A percentile compares a stretch with the other conserved stretches of the same genome.
Conservation (phyloP, 2,797 vertebrate species). For the Sebastes itinus region DNA sequence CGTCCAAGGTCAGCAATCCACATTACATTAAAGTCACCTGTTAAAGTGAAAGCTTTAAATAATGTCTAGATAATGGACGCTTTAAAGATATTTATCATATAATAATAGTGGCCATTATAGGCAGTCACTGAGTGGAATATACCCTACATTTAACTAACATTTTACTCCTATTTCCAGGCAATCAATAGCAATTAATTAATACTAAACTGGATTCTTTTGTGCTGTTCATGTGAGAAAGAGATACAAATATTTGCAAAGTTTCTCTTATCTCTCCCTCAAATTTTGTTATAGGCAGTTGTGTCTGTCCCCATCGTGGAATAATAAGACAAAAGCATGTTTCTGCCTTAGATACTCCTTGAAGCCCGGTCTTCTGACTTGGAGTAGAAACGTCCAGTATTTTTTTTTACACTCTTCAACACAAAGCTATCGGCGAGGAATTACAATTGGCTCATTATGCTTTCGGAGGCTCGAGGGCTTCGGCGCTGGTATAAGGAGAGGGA, state of each 20-base stretch:
- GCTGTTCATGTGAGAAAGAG: not conserved
- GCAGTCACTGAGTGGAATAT: slow-evolving; percentile 24
- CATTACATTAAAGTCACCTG: slow-evolving; percentile 37
- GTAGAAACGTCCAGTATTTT: slow-evolving; percentile 18
- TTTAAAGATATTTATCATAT: slow-evolving; percentile 29
- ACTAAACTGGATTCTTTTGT: not conserved
- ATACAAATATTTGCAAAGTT: not conserved
- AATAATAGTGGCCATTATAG: not conserved
- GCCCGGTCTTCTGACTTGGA: slow-evolving; percentile 29
- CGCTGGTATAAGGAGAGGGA: slow-evolving; percentile 25
- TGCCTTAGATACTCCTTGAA: slow-evolving; percentile 33
- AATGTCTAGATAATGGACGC: slow-evolving; percentile 39
- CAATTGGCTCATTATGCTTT: slow-evolving; percentile 71
- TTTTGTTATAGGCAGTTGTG: not conserved
- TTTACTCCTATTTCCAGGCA: slow-evolving; percentile 10
- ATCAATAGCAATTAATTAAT: slow-evolving; percentile 35
- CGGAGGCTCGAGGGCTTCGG: slow-evolving; percentile 50
- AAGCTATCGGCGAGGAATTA: slow-evolving; percentile 67
- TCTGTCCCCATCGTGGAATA: slow-evolving; percentile 5
- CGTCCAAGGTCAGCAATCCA: slow-evolving; percentile 64
- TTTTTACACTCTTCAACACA: slow-evolving; percentile 35
- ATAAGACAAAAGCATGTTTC: slow-evolving; percentile 20
- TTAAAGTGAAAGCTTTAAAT: slow-evolving; percentile 51
- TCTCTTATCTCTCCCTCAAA: not conserved
- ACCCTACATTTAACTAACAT: slow-evolving; percentile 19